These are phyloP conservation scores for Jordanella pulchra DNA, from an alignment of 2,797 vertebrate species.

Conservation along the genomic window DNA sequence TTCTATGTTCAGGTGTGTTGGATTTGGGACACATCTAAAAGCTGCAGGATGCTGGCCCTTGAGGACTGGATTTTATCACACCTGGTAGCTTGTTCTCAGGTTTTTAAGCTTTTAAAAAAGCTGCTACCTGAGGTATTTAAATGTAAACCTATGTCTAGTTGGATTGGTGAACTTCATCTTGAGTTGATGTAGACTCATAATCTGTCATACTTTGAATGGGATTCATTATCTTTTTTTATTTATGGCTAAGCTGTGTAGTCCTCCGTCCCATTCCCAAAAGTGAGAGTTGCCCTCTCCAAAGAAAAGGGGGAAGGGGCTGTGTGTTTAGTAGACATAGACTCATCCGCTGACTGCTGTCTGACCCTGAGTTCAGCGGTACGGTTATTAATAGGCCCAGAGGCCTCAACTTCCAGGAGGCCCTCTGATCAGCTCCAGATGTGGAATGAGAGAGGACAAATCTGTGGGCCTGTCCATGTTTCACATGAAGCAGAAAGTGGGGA, in stretches of 20 bases:
- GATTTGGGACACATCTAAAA: no score
- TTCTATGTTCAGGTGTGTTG: no score
- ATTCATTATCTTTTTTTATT: conserved; percentile 4
- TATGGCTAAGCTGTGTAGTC: conserved; percentile 20
- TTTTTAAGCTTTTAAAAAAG: conserved; percentile 13
- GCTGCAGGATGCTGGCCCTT: no score
- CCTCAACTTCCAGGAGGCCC: conserved; percentile 86
- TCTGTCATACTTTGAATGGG: conserved; percentile 14
- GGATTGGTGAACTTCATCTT: conserved; percentile 3
- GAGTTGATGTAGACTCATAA: conserved; percentile 2
- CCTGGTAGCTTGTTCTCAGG: not conserved
- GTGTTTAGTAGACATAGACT: conserved; percentile 80
- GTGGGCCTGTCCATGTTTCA: conserved; percentile 80
- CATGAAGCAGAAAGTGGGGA: conserved; percentile 62
- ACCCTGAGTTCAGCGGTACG: conserved; percentile 83
- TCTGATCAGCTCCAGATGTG: conserved; percentile 90
- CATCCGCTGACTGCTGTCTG: conserved; percentile 86
- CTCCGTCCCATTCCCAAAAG: conserved; percentile 54
- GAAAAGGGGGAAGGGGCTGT: conserved; percentile 56
- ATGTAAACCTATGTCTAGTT: conserved; percentile 19
- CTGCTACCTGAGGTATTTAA: conserved; percentile 4
- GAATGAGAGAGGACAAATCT: conserved; percentile 73
- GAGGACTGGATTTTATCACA: no score
- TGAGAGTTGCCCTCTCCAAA: conserved; percentile 64
- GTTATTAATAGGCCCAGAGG: conserved; percentile 85